Base-by-base conservation (phyloP, 2,113 vertebrate species). In the Psettodes erumei region DNA sequence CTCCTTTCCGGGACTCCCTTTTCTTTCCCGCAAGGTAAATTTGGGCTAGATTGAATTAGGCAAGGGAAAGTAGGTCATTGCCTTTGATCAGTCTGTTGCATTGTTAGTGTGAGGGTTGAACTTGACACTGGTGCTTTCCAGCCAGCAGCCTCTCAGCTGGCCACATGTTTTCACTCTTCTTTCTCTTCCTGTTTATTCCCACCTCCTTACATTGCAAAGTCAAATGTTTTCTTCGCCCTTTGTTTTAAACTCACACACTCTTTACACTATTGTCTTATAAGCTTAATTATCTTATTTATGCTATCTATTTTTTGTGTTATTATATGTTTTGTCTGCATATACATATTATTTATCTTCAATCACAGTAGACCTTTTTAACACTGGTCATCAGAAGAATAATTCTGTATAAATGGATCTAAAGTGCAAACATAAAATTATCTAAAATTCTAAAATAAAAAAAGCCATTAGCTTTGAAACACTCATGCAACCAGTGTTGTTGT, bases 21-120 rank as follows among this genome's bases (percentile, higher is more conserved):
- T 81, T 59, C 68, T 65, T 75, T n/a, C 83, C 85, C 83, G 84
- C 48, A 80, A 88, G 88, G 87, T 86, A 83, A 76, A 83, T 88
- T 86, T 83, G 54, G 66, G 77, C 25, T 27, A 58, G 79, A 86
- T 77, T 86, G 85, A 81, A 88, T 88, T 77, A 86, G 71, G 80
- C 74, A 78, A 61, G 50, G 7, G 30, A 88, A 91, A 91, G 74
- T 92, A 91, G 90, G 88, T 93, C 88, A 85, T 37, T 76, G 82
- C 74, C 88, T 91, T 89, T 89, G 83, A 91, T 92, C 89, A 75
- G 58, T 74, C 45, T 75, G 38, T 82, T 89, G 72, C 77, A 70
- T 86, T 74, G 62, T 79, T 67, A 56, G 54, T 82, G 37, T 83
- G 79, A 87, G 85, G 80, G 88, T 89, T 85, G 77, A 83, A 85